Evolutionary conservation across 2,797 vertebrate genomes (phyloP).

Genomic region (Sebastes kiyomatsui): DNA sequence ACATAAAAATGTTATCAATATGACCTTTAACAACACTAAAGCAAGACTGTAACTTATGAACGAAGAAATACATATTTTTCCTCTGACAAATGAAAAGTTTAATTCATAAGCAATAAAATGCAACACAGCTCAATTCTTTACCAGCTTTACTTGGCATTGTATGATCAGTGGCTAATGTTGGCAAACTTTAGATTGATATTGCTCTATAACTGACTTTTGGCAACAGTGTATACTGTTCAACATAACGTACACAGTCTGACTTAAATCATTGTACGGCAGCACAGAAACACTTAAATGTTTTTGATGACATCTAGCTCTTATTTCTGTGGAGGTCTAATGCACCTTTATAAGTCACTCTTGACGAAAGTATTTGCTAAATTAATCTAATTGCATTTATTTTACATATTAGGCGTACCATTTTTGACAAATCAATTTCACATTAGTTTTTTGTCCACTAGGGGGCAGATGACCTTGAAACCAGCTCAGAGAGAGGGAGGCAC

Average conservation of each 20-base stretch:
- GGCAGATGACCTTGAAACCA: slow-evolving; percentile 9
- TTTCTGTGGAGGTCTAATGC: background rate
- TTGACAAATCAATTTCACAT: background rate
- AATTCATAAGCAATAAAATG: background rate
- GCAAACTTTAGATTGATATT: background rate
- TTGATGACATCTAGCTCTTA: background rate
- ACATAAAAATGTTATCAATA: too few species aligned
- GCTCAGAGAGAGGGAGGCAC: background rate
- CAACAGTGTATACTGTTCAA: background rate
- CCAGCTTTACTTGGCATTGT: background rate
- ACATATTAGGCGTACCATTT: background rate
- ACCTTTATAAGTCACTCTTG: background rate
- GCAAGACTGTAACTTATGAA: background rate
- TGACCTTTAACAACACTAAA: background rate
- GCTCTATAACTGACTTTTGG: background rate
- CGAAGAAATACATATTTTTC: background rate
- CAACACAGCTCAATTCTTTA: too few species aligned
- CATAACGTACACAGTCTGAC: background rate
- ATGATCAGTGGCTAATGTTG: background rate
- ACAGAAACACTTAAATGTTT: background rate
- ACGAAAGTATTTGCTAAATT: background rate
- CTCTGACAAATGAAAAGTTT: background rate
- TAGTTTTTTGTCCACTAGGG: background rate
- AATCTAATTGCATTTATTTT: background rate
- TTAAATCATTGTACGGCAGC: background rate